phyloP scores from a whole-genome alignment of 2,797 vertebrate genomes.

The Etheostoma nigrum region DNA sequence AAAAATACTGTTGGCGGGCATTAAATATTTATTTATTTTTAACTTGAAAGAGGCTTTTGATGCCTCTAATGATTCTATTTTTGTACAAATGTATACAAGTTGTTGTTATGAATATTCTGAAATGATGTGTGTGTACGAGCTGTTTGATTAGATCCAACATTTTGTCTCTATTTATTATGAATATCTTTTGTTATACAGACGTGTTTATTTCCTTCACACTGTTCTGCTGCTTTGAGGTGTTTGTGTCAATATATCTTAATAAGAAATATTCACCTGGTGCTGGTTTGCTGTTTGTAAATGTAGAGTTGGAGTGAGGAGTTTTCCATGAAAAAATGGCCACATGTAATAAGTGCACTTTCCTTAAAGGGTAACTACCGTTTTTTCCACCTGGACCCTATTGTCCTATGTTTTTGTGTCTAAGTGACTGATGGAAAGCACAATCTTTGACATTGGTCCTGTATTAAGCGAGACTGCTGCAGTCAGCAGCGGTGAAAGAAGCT shows the following conservation, averaged over 20 bases:
- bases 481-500: too few relatives aligned
- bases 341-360: background rate
- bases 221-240: constrained; percentile 49
- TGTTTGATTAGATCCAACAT: constrained; percentile 22
- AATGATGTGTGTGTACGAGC: constrained; percentile 19
- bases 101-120: constrained; percentile 30
- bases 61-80: constrained; percentile 87
- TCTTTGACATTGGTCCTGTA: too few relatives aligned
- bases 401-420: too few relatives aligned
- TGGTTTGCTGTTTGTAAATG: constrained; percentile 10
- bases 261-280: constrained; percentile 20
- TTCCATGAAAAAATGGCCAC: background rate
- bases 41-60: constrained; percentile 84
- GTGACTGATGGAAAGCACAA: too few relatives aligned
- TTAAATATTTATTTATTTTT: constrained; percentile 60
- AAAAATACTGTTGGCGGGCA: background rate
- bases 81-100: constrained; percentile 83
- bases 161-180: constrained; percentile 57
- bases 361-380: too few relatives aligned
- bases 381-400: too few relatives aligned
- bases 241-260: constrained; percentile 55
- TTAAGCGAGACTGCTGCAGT: too few relatives aligned
- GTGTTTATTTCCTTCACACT: constrained; percentile 30
- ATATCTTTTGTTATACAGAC: constrained; percentile 28
- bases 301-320: background rate